Percentiles rank a stretch among this genome's conserved stretches.
Conservation (phyloP, 2,113 vertebrate genomes). For the Scomber japonicus region DNA sequence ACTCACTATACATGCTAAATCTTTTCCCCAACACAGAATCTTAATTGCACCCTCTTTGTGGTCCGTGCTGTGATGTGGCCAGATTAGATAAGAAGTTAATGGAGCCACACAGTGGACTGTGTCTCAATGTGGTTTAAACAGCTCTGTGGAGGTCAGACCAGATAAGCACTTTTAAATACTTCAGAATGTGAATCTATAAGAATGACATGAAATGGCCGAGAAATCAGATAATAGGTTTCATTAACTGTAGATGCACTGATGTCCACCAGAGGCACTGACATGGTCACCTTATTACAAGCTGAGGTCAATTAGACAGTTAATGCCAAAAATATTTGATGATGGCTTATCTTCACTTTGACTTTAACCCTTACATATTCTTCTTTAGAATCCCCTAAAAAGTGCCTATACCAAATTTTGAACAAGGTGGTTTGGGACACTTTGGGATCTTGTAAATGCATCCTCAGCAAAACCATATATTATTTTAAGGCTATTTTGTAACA, state of each 20-base stretch:
- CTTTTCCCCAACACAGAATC: neutral
- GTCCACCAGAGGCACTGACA: neutral
- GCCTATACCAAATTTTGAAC: too few relatives aligned
- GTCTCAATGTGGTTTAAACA: slow-evolving; percentile 23
- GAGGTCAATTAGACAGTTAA: neutral
- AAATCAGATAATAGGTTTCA: neutral
- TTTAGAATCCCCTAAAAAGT: too few relatives aligned
- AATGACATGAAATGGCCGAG: neutral
- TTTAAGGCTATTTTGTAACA: too few relatives aligned
- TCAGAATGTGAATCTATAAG: slow-evolving; percentile 10
- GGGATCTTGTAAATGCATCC: too few relatives aligned
- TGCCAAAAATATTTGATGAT: too few relatives aligned
- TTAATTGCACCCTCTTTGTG: neutral
- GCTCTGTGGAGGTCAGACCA: slow-evolving; percentile 3
- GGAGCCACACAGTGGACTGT: slow-evolving; percentile 18
- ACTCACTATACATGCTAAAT: neutral
- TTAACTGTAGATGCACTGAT: neutral
- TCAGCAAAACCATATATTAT: too few relatives aligned
- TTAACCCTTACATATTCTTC: too few relatives aligned
- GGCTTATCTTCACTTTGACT: too few relatives aligned
- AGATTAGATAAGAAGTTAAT: slow-evolving; percentile 49
- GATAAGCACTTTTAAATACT: neutral
- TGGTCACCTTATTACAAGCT: neutral
- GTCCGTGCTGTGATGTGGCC: neutral
- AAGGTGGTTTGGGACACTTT: too few relatives aligned